Evolutionary conservation across 2,113 vertebrate species (phyloP).

Genomic region (Hucho hucho): DNA sequence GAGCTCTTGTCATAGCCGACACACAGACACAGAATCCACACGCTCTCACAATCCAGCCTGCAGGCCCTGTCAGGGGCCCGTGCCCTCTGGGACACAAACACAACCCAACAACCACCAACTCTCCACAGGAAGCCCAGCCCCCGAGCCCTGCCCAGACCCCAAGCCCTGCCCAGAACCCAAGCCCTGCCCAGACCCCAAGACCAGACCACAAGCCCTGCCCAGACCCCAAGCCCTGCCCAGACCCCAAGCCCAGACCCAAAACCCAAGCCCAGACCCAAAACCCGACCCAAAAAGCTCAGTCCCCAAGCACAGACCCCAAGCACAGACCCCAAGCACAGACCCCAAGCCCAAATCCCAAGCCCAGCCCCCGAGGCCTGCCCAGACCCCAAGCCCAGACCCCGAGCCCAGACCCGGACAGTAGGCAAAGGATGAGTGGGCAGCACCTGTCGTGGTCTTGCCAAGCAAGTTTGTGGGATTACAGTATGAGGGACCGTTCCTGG

Average conservation of each 20-base stretch:
- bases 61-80: conserved; percentile 20
- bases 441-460: conserved; percentile 23
- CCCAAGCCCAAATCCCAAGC: not conserved
- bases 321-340: not conserved
- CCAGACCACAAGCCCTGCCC: conserved; percentile 33
- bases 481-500: not conserved
- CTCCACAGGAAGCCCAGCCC: not conserved
- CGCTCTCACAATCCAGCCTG: conserved; percentile 48
- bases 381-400: not conserved
- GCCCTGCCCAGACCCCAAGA: too few relatives aligned
- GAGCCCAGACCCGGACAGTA: conserved; percentile 15
- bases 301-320: not conserved
- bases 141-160: not conserved
- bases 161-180: not conserved
- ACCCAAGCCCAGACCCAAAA: not conserved
- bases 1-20: conserved; percentile 53
- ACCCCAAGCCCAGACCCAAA: not conserved
- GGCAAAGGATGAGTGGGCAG: not conserved
- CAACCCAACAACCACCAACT: not conserved
- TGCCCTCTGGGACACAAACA: not conserved
- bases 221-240: conserved; percentile 27
- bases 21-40: conserved; percentile 60
- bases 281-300: not conserved
- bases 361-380: not conserved
- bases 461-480: not conserved